Evolutionary conservation across 2,797 vertebrate genomes (phyloP), one percentile per base, ranked within the genome.

Genomic region (Anabacerthia variegaticeps): DNA sequence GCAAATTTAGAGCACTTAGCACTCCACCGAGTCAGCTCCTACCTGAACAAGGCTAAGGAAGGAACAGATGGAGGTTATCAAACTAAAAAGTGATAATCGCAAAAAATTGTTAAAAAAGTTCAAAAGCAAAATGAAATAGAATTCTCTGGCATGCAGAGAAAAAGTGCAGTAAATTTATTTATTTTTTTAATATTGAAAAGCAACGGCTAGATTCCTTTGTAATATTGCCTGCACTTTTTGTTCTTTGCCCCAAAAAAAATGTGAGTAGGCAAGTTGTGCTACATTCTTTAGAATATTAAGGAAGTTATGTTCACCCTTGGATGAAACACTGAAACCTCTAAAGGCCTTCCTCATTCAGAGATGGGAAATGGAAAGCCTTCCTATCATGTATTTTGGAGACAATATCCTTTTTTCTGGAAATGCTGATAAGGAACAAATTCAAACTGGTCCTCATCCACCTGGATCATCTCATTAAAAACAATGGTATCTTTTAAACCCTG

Each of bases 361-460:
- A 94, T 81, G 74, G 44, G 71, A 96, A 96, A 95, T 77, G 56
- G 91, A 94, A 95, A 94, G 77, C 71, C 48, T 94, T 85, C 71
- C 92, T 92, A 85, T 94, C 92, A 41, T 85, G 41, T 76, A 86
- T 92, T 94, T 96, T 95, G 46, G 46, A 94, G 88, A 95, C 93
- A 96, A 93, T 85, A 94, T 79, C 77, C 88, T 74, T 96, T 95
- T 96, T 95, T 92, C 96, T 95, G 93, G 92, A 96, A 96, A 88
- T 63, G 81, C 77, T 95, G 96, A 96, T 96, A 97, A 97, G 86
- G 67, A 95, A 96, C 93, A 96, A 94, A 96, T 95, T 96, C 96
- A 87, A 94, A 88, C 77, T 91, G 72, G 81, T 75, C 79, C 81
- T 85, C 88, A 95, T 68, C 66, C 28, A 20, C 74, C 62, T 51